Conservation (phyloP, 1,140 invertebrate species). For the Pteromalus puparum region DNA sequence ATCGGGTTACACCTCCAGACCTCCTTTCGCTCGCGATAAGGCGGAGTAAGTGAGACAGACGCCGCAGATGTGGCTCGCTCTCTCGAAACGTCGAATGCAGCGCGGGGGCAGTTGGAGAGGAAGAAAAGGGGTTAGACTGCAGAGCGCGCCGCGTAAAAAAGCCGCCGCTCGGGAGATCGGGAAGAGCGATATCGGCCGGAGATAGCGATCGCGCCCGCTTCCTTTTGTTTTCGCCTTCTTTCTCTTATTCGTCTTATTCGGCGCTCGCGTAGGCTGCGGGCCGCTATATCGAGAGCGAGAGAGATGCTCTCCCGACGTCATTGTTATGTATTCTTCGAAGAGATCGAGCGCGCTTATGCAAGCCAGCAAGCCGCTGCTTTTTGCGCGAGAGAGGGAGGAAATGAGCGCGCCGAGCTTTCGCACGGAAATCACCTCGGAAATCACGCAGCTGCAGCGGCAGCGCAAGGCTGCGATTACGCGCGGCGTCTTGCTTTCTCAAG, state of each 20-base stretch:
- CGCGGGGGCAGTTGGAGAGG: neutral
- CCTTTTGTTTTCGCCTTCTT: constrained; percentile 36
- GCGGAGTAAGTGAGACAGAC: too few species aligned
- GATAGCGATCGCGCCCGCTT: constrained; percentile 36
- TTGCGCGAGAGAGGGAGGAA: neutral
- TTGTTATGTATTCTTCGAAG: constrained; percentile 38
- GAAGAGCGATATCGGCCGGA: constrained; percentile 31
- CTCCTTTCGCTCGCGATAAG: too few species aligned
- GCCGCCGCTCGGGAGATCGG: constrained; percentile 7
- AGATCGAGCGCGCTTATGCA: neutral
- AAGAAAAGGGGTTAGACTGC: neutral
- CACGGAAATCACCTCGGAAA: constrained; percentile 27
- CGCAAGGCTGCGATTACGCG: constrained; percentile 4
- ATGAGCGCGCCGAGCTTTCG: constrained; percentile 12
- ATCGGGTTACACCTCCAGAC: too few species aligned
- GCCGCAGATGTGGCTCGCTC: too few species aligned
- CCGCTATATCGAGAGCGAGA: neutral
- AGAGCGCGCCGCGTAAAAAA: too few species aligned
- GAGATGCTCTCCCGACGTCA: neutral
- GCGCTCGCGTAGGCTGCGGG: neutral
- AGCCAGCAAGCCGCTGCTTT: neutral
- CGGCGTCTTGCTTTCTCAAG: neutral
- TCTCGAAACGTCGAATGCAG: neutral
- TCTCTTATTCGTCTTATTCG: constrained; percentile 45
- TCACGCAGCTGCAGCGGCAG: constrained; percentile 21